Base-by-base conservation (phyloP, 2,797 vertebrate genomes). In the Gallinago solitaria region DNA sequence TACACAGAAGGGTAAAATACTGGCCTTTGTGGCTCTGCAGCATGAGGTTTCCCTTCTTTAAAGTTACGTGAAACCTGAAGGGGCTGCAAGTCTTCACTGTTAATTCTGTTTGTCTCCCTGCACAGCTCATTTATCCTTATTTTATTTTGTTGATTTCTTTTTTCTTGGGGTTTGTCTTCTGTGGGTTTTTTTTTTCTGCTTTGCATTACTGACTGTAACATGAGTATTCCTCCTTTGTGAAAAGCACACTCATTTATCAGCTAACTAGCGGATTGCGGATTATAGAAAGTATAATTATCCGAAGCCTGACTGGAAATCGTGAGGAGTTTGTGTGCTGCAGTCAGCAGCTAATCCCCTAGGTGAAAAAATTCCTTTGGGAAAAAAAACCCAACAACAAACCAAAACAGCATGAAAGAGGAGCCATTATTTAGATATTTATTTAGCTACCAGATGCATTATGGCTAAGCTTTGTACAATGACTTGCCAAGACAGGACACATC, bases 261-360 rank as follows among this genome's bases (percentile, higher is more conserved):
- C 69, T 95, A 88, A 63, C 83, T 85, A 69, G 54, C 73, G 47
- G 64, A 95, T 83, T 92, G 63, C 80, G 67, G 51, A 67, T 92
- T 93, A 80, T 18, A 89, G 64, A 86, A 93, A 47, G n/a, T 83
- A 41, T 90, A 92, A 94, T 94, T 96, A 90, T 78, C 57, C 35
- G 23, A 89, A 90, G 37, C 32, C 54, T 76, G 47, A 84, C 16
- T 87, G 74, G 57, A 91, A 92, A 33, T 67, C 1, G 0, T 65
- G 74, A 90, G 61, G 50, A 65, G 25, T 68, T 86, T 71, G 28
- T 83, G 41, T 85, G 45, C 27, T 65, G 32, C 76, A 27, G 82
- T 96, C 64, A 84, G 64, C 77, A 92, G 81, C 65, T 84, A 84
- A 85, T 83, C 25, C 30, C 25, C 63, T 78, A 56, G 24, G 53